phyloP scores from a whole-genome alignment of 2,888 invertebrate species.

The Euproctis similis region DNA sequence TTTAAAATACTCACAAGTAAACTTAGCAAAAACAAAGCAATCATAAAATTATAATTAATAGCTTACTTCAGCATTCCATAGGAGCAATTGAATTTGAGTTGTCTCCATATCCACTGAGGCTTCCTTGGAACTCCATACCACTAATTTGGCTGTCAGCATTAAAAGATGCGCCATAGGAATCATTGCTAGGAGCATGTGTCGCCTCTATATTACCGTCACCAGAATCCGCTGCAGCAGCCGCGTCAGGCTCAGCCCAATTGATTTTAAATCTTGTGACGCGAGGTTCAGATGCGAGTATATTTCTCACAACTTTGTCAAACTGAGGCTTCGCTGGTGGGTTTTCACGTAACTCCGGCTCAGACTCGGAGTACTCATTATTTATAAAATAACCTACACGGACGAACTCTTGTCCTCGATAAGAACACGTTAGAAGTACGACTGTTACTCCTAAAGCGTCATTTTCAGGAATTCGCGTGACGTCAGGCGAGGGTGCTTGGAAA shows the following conservation, averaged over 20 bases:
- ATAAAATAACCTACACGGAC: conserved; percentile 99
- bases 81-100: conserved; percentile 79
- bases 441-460: conserved; percentile 99
- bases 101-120: conserved; percentile 72
- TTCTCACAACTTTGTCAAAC: conserved; percentile 93
- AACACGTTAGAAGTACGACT: conserved; percentile 95
- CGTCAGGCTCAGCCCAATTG: conserved; percentile 91
- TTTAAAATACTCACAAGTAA: not conserved
- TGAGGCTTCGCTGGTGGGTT: conserved; percentile 95
- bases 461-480: conserved; percentile 93
- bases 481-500: conserved; percentile 97
- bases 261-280: conserved; percentile 97
- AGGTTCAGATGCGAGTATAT: conserved; percentile 91
- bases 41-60: conserved; percentile 2
- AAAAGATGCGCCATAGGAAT: conserved; percentile 56
- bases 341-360: conserved; percentile 92
- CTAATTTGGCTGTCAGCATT: conserved; percentile 67
- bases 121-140: conserved; percentile 59
- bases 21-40: not conserved
- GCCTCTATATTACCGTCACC: conserved; percentile 54
- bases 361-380: conserved; percentile 95
- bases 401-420: conserved; percentile 94
- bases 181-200: conserved; percentile 54
- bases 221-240: conserved; percentile 43
- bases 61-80: conserved; percentile 76